Evolutionary conservation across 37 sponge, comb jelly and placozoan genomes (phyloP), one percentile per base, ranked within the genome.

Genomic region (Halichondria panicea): DNA sequence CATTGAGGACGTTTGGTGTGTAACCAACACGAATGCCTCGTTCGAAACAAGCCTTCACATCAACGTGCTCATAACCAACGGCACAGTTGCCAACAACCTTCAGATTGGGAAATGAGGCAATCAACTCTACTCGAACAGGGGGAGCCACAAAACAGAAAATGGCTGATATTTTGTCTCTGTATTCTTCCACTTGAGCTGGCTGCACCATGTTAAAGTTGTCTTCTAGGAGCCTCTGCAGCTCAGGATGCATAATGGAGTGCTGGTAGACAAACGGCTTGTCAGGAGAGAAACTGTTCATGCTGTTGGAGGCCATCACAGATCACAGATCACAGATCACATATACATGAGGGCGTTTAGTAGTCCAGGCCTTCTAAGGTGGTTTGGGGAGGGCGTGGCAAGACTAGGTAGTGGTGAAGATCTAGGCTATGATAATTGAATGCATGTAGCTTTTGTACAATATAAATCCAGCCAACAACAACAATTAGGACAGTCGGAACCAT

Each of bases 31-130:
- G 55, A 43, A 95, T 77, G 0, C 93, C 89, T 33, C 76, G 57
- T 30, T 63, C 40, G 28, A 46, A 43, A 22, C 88, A 84, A 3
- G 82, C 93, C 15, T 63, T 38, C 21, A 92, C 37, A 65, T 95
- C 90, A 12, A 95, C 63, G 69, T 92, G 81, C 28, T 92, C 77
- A 45, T 84, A 87, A 27, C 96, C 96, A 1, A 92, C 93, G 3
- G 92, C 81, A 72, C 60, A 66, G 68, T 52, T 81, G 4, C 84
- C 72, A 28, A 95, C 55, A 19, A 91, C 93, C 54, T 77, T 88
- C 28, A 95, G 63, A 60, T 92, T 92, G 33, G 96, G 96, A 33
- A 92, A 60, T 25, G 59, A 57, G n/a, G 52, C 50, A 2, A 92
- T 60, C 34, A 92, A 67, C 19, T 84, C 59, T 22, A 34, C 68